These are phyloP conservation scores for Pteromalus puparum DNA, from an alignment of 1,140 invertebrate genomes.

Conservation along the genomic window DNA sequence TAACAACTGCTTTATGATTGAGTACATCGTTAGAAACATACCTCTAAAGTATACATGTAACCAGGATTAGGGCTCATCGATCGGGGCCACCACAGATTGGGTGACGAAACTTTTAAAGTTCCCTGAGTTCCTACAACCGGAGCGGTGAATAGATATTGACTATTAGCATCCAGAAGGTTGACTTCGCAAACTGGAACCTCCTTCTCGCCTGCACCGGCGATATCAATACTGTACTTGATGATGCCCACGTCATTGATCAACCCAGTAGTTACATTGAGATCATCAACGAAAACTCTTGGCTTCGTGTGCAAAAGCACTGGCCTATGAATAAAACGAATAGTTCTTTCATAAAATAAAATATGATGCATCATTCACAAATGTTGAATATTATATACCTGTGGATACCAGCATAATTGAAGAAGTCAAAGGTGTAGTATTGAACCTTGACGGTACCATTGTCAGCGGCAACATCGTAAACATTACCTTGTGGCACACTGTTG, in stretches of 20 bases:
- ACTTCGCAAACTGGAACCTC: slow-evolving; percentile 72
- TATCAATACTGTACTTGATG: slow-evolving; percentile 73
- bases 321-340: slow-evolving; percentile 55
- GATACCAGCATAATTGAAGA: slow-evolving; percentile 99
- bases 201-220: slow-evolving; percentile 65
- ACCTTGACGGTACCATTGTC: slow-evolving; percentile 82
- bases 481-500: slow-evolving; percentile 90
- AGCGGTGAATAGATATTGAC: slow-evolving; percentile 74
- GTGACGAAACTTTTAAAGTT: slow-evolving; percentile 81
- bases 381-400: slow-evolving; percentile 79
- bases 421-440: slow-evolving; percentile 94
- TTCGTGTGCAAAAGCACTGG: slow-evolving; percentile 92
- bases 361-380: not conserved
- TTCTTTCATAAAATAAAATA: not conserved
- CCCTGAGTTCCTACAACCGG: slow-evolving; percentile 74
- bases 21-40: slow-evolving; percentile 65
- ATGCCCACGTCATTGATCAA: slow-evolving; percentile 77
- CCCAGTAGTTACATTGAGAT: slow-evolving; percentile 88
- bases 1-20: not conserved
- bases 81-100: slow-evolving; percentile 95
- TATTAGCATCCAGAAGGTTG: slow-evolving; percentile 75
- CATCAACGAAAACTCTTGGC: slow-evolving; percentile 88
- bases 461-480: slow-evolving; percentile 77
- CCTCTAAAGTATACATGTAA: slow-evolving; percentile 89
- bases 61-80: slow-evolving; percentile 88